These are phyloP conservation scores for Orientallactaga sibirica DNA, from an alignment of 2,797 vertebrate species.

Conservation along the genomic window DNA sequence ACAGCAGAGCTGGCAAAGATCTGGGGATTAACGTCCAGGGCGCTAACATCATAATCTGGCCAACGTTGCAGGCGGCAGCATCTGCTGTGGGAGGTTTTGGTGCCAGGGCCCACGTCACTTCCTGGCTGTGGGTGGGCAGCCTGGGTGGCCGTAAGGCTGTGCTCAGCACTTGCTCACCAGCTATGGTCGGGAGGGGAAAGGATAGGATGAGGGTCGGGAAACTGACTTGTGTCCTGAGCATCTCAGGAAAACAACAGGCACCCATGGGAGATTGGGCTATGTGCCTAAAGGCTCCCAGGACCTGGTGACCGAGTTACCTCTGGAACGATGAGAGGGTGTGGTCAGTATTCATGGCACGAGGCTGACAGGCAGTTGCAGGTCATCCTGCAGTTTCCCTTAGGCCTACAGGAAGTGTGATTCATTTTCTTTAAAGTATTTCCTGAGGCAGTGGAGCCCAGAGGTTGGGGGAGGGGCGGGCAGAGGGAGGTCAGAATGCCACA, in stretches of 20 bases:
- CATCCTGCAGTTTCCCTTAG: neutral
- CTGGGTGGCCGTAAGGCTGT: constrained; percentile 46
- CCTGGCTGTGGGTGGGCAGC: constrained; percentile 35
- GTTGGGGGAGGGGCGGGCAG: neutral
- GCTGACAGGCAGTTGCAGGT: neutral
- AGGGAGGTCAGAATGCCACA: neutral
- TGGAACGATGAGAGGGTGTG: constrained; percentile 20
- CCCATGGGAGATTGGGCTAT: neutral
- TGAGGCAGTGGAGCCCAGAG: neutral
- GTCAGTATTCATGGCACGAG: neutral
- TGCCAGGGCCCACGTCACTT: neutral
- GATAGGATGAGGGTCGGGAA: constrained; percentile 53
- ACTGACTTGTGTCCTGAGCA: constrained; percentile 49
- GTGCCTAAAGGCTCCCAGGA: constrained; percentile 25
- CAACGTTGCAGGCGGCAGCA: constrained; percentile 1
- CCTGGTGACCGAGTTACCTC: constrained; percentile 63
- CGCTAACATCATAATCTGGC: constrained; percentile 61
- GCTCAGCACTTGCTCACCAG: constrained; percentile 19
- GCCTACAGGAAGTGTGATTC: neutral
- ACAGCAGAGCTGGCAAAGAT: constrained; percentile 47
- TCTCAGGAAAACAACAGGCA: constrained; percentile 30
- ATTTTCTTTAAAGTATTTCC: constrained; percentile 24
- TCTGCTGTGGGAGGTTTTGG: constrained; percentile 43
- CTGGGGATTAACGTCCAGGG: constrained; percentile 64
- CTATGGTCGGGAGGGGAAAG: constrained; percentile 56